Base-by-base conservation (phyloP, 2,888 invertebrate genomes). In the Machimus atricapillus region DNA sequence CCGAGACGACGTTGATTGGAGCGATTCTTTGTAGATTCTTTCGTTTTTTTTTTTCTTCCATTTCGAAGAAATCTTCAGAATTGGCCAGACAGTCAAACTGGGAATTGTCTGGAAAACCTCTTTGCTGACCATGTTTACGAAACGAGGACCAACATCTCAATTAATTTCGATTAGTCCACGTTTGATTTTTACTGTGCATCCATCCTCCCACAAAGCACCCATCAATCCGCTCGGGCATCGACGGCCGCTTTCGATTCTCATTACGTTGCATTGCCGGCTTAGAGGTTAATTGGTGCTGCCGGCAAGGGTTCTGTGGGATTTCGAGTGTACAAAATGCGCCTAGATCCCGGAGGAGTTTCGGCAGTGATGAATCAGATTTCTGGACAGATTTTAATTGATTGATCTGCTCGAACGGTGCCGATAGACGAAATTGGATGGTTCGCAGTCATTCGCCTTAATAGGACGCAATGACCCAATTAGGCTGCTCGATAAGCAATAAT, bases 351-450 rank as follows among this genome's bases (percentile, higher is more conserved):
- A 66, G 66, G 66, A 66, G 27, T 66, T 66, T 66, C 66, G 66
- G 66, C 66, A 66, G 27, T 76, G 76, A 76, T 76, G 76, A 76
- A 76, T 76, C 76, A 76, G 76, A 37, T 76, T 76, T 76, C 37
- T 76, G 76, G 76, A 76, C 76, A 76, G 76, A 76, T 76, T 76
- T 76, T 76, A 76, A 76, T 76, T 76, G 76, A 76, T 76, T 37
- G 76, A 76, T 76, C 76, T 76, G 76, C 76, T 37, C 37, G 37
- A 37, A 27, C 66, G 66, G 66, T 66, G 66, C 66, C 34, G n/a
- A 76, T 76, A 76, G 76, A 37, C 34, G n/a, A 76, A 76, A 76
- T 76, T 76, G 76, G 76, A 16, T 37, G 76, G 34, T n/a, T 37
- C 76, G 76, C 34, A 76, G 14, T 76, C 76, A 76, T 76, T 34